Evolutionary conservation across 2,888 invertebrate species (phyloP).

Genomic region (Pegoplata infirma): DNA sequence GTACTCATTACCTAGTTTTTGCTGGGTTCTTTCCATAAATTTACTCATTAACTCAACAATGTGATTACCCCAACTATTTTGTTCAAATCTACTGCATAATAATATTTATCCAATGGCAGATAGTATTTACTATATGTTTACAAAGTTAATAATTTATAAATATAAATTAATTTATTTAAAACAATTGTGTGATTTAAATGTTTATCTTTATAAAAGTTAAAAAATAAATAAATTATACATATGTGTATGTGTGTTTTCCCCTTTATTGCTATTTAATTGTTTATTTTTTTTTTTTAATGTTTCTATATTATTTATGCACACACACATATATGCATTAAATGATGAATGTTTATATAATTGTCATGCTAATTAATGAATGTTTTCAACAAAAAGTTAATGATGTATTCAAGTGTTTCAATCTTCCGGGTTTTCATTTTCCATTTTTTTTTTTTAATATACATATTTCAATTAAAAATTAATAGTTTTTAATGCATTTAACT

Average conservation of each 20-base stretch:
- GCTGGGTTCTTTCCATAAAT: no score
- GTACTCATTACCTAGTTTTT: no score
- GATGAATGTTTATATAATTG: constrained; percentile 4
- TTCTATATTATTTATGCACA: no score
- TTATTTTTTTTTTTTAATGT: no score
- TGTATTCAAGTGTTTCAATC: constrained; percentile 6
- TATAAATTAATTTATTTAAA: not conserved
- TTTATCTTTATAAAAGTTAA: not conserved
- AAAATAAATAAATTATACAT: not conserved
- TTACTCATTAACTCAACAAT: no score
- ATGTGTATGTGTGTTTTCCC: no score
- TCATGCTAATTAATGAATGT: constrained; percentile 22
- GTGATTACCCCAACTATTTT: no score
- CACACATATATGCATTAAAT: not conserved
- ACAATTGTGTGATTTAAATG: not conserved
- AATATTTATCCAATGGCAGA: not conserved
- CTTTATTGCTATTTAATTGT: no score
- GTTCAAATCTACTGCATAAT: not conserved
- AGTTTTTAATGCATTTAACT: not conserved
- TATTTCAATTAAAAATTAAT: not conserved
- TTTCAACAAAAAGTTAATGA: constrained; percentile 22
- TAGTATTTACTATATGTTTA: not conserved
- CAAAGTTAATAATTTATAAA: not conserved
- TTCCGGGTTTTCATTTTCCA: no score
- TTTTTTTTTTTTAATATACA: not conserved